Conservation (phyloP, 2,888 invertebrate genomes). For the Philereme vetulata region DNA sequence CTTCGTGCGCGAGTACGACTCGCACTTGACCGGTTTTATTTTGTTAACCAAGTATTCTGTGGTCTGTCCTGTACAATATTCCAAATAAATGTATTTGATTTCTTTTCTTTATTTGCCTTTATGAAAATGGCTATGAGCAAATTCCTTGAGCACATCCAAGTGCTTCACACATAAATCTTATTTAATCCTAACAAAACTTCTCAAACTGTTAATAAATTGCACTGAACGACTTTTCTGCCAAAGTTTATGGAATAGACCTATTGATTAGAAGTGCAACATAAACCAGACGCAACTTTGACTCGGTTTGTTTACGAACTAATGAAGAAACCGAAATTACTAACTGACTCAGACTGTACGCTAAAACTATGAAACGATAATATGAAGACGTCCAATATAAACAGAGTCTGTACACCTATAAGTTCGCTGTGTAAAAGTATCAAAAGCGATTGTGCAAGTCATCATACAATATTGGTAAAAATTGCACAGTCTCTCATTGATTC, state of each 20-base stretch:
- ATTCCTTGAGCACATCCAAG: too few relatives aligned
- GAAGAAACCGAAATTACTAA: slow-evolving; percentile 1
- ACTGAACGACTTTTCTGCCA: slow-evolving; percentile 1
- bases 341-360: neutral
- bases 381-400: neutral
- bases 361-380: slow-evolving; percentile 5
- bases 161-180: neutral
- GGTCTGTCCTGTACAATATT: too few relatives aligned
- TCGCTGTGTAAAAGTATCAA: too few relatives aligned
- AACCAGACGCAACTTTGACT: slow-evolving; percentile 20
- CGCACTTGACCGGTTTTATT: too few relatives aligned
- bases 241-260: slow-evolving; percentile 6
- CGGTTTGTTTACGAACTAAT: slow-evolving; percentile 13
- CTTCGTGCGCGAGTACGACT: too few relatives aligned
- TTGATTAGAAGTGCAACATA: slow-evolving; percentile 26
- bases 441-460: too few relatives aligned
- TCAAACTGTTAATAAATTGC: slow-evolving; percentile 3
- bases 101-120: too few relatives aligned
- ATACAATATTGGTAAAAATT: too few relatives aligned
- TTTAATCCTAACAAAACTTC: neutral
- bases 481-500: too few relatives aligned
- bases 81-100: too few relatives aligned
- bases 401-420: neutral
- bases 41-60: too few relatives aligned
- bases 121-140: too few relatives aligned